Conservation (phyloP, 2,113 vertebrate species). For the Galbula dea region DNA sequence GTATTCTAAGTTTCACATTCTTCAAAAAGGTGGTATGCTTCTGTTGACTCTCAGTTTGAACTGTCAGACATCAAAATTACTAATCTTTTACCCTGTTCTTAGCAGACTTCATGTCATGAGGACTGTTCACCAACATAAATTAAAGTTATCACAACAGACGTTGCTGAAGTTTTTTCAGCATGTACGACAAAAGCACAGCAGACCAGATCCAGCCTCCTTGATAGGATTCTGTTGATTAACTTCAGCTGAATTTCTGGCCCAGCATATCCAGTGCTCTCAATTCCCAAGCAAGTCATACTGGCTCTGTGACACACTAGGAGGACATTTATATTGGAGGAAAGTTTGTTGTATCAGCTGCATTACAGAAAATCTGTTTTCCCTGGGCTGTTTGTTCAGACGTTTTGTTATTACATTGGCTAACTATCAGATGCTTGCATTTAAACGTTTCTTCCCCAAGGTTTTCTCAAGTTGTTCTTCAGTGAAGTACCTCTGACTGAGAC, state of each 20-base stretch:
- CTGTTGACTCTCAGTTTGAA: neutral
- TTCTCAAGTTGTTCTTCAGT: neutral
- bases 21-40: neutral
- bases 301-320: neutral
- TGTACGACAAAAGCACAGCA: neutral
- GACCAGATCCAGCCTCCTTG: neutral
- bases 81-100: neutral
- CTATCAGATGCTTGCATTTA: neutral
- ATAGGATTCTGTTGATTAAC: neutral
- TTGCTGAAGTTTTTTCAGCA: neutral
- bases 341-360: constrained; percentile 11
- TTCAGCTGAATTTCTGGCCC: neutral
- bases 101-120: neutral
- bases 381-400: neutral
- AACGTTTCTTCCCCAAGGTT: neutral
- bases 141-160: neutral
- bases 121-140: neutral
- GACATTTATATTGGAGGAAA: neutral
- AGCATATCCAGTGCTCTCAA: neutral
- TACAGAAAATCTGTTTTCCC: neutral
- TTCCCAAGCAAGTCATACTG: neutral
- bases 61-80: rapidly evolving
- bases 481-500: neutral
- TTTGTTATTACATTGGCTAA: neutral
- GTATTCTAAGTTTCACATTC: rapidly evolving